These are phyloP conservation scores for Hypolimnas misippus DNA, from an alignment of 2,888 invertebrate genomes.

Conservation along the genomic window DNA sequence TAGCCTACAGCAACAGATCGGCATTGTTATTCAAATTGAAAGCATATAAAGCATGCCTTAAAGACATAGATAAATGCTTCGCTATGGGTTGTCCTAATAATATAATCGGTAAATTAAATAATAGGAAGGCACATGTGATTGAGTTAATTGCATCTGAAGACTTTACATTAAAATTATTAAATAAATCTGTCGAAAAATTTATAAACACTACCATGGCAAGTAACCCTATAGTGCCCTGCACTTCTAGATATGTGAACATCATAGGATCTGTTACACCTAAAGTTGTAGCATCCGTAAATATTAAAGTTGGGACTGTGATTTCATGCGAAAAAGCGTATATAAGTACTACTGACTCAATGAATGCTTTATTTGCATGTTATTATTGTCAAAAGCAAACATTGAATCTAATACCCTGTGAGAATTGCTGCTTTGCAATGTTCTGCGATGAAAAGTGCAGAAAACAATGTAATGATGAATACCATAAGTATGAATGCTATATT, in stretches of 20 bases:
- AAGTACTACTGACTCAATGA: conserved; percentile 21
- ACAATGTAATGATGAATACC: conserved; percentile 43
- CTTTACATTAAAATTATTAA: neutral
- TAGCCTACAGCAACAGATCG: conserved; percentile 52
- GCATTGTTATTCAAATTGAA: conserved; percentile 41
- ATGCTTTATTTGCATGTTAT: conserved; percentile 42
- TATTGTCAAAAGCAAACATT: conserved; percentile 46
- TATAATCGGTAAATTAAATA: conserved; percentile 43
- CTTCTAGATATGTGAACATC: conserved; percentile 42
- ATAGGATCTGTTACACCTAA: conserved; percentile 37
- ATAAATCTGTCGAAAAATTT: neutral
- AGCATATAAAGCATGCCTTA: conserved; percentile 41
- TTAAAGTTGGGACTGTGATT: conserved; percentile 50
- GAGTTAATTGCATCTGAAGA: neutral
- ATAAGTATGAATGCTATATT: conserved; percentile 47
- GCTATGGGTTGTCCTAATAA: conserved; percentile 46
- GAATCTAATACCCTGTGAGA: conserved; percentile 49
- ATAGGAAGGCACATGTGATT: conserved; percentile 36
- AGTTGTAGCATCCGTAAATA: conserved; percentile 46
- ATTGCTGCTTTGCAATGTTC: conserved; percentile 46
- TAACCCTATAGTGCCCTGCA: conserved; percentile 44
- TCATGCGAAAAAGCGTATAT: conserved; percentile 48
- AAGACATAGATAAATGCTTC: conserved; percentile 49
- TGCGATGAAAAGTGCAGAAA: conserved; percentile 46
- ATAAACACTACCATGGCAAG: neutral